Evolutionary conservation across 2,888 invertebrate species (phyloP), one percentile per base, ranked within the genome.

Genomic region (Druceiella hillmani): DNA sequence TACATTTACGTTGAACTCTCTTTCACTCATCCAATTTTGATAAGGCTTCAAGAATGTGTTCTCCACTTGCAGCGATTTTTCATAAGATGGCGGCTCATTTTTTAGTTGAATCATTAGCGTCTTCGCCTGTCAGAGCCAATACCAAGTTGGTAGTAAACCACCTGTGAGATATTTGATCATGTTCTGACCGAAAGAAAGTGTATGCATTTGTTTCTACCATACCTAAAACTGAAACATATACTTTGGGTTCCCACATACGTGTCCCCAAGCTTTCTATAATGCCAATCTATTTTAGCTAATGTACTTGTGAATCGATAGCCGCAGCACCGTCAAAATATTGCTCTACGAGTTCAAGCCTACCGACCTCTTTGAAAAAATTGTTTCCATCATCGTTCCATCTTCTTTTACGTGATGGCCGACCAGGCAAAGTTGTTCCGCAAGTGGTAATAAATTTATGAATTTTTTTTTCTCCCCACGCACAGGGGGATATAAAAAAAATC

Each of bases 321-420:
- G 33, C 24, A 25, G 33, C 10, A 33, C 33, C 33, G n/a, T 33
- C 33, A 33, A 33, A 33, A 33, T 33, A 33, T 33, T 33, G 22
- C 25, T 33, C 13, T 9, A 33, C 22, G 12, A 33, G 12, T 33
- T 33, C 12, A 25, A 25, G 33, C 25, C 33, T 33, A 25, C 12
- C 24, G 24, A 33, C 33, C 14, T 33, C 33, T 33, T 15, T 25
- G 33, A 24, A 33, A 33, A 33, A 22, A 12, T 25, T 9, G 25
- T 25, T 10, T 11, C 25, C 33, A 11, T 33, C 14, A 25, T 33
- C 33, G 12, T 33, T 25, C 22, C 25, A 33, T 15, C 33, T 22
- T 33, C 25, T 25, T 25, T 24, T 33, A 9, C 25, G 32, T 32
- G 32, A 15, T 17, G 32, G 32, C 17, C 10, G n/a, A n/a, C n/a